A percentile compares a stretch with the other conserved stretches of the same genome.
These are phyloP conservation scores for Hydrocynus forskahlii DNA, from an alignment of 2,797 vertebrate species.

Conservation along the genomic window DNA sequence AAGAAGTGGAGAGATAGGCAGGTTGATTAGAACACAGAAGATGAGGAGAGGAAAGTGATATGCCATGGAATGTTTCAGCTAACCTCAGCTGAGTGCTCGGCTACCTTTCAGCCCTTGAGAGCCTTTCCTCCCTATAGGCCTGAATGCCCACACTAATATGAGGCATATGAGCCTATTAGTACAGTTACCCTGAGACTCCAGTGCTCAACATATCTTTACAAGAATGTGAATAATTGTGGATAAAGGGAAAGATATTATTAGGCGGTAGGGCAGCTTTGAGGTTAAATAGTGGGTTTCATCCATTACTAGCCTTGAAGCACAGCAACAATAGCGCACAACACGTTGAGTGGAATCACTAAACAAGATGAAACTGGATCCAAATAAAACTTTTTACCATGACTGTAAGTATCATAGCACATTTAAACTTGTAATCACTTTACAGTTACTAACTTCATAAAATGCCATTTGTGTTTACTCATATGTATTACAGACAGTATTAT, in stretches of 20 bases:
- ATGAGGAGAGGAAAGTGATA: slow-evolving; percentile 71
- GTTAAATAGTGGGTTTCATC: background rate
- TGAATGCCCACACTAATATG: too few species aligned
- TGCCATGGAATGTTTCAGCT: slow-evolving; percentile 67
- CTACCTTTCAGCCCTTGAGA: slow-evolving; percentile 35
- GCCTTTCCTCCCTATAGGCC: slow-evolving; percentile 9
- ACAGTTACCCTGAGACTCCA: slow-evolving; percentile 38
- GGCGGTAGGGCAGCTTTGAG: slow-evolving; percentile 19
- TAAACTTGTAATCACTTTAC: too few species aligned
- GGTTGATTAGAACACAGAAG: slow-evolving; percentile 76
- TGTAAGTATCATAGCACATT: too few species aligned
- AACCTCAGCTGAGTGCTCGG: slow-evolving; percentile 52
- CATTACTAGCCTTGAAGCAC: background rate
- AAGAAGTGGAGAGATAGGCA: slow-evolving; percentile 60
- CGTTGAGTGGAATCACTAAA: background rate
- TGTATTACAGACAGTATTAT: too few species aligned
- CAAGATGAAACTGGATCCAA: background rate
- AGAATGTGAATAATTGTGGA: slow-evolving; percentile 41
- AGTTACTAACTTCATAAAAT: too few species aligned
- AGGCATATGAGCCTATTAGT: slow-evolving; percentile 19
- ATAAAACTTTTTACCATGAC: too few species aligned
- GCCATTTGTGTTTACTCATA: too few species aligned
- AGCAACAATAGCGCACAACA: background rate
- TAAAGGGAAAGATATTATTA: slow-evolving; percentile 36
- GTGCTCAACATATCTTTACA: slow-evolving; percentile 27